A percentile compares a stretch with the other conserved stretches of the same genome.
These are phyloP conservation scores for Nemapogon koenigi DNA, from an alignment of 2,888 invertebrate genomes.

Conservation along the genomic window DNA sequence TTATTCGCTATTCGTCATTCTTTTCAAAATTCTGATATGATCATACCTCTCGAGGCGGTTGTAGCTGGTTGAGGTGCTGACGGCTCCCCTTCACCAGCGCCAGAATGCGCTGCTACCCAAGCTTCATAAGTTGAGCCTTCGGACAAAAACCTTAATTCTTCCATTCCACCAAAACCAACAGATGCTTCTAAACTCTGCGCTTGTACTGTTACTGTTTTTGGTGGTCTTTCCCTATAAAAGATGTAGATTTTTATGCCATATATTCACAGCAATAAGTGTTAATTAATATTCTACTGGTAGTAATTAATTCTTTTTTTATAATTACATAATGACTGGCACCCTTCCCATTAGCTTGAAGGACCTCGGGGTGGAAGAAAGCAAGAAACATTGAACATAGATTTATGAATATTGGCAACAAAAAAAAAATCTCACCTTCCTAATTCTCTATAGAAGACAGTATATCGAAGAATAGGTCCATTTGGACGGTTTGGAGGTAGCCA, in stretches of 20 bases:
- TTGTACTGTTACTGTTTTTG: conserved; percentile 50
- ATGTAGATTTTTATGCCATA: neutral
- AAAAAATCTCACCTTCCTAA: conserved; percentile 60
- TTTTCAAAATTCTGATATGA: neutral
- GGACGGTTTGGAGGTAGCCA: conserved; percentile 84
- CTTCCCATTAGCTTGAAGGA: too few relatives aligned
- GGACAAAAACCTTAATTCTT: conserved; percentile 72
- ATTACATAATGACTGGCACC: too few relatives aligned
- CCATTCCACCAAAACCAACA: conserved; percentile 57
- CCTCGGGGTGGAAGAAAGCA: too few relatives aligned
- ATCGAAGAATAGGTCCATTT: conserved; percentile 82
- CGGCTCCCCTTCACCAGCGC: conserved; percentile 80
- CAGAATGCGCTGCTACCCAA: conserved; percentile 85
- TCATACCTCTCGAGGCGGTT: conserved; percentile 72
- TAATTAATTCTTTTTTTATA: too few relatives aligned
- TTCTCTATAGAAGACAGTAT: conserved; percentile 80
- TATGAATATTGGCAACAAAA: too few relatives aligned
- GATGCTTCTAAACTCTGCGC: conserved; percentile 39
- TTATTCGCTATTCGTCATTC: too few relatives aligned
- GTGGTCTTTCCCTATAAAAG: conserved; percentile 43
- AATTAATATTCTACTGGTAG: too few relatives aligned
- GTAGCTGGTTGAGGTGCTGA: conserved; percentile 78
- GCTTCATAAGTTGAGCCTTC: conserved; percentile 84
- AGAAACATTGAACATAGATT: neutral
- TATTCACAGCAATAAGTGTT: too few relatives aligned